Evolutionary conservation across 2,888 invertebrate genomes (phyloP), one percentile per base, ranked within the genome.

Genomic region (Harpalus rubripes): DNA sequence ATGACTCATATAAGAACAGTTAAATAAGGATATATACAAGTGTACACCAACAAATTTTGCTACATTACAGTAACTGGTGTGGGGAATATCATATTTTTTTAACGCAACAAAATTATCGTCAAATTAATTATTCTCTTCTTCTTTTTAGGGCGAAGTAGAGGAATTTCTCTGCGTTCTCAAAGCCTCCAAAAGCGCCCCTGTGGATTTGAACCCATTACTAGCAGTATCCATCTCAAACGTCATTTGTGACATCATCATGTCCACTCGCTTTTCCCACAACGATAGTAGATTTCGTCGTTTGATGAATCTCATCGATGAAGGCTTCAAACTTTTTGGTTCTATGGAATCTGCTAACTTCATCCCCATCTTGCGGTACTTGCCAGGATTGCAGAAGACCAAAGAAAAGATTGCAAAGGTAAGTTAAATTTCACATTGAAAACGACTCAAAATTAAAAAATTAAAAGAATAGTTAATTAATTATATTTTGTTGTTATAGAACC

Each of bases 201-300:
- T 95, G 59, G 95, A 96, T 89, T 92, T 97, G 82, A 96, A 96
- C 81, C 95, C 95, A 7, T 92, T 95, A 18, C 93, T 98, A 80
- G 95, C 96, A 59, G 93, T 97, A 87, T 95, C 96, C 41, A 95
- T 97, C 87, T 96, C 96, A 89, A 98, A 98, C 91, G 97, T 98
- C 4, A 97, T 98, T 87, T 97, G 98, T 91, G 96, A 96, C 86
- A 94, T 98, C 88, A 94, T 97, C 89, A 98, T 98, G 98, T 96
- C 96, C 44, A 95, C 96, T 4, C 93, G 97, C 61, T 98, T 97
- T 91, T 94, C 94, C 84, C 94, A 95, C 87, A 95, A 96, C 80
- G 97, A 97, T 90, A 91, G 92, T 5, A 93, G 95, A 81, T 98
- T 98, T 91, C 93, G 93, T 80, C 93, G 96, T 84, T 96, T 97